Evolutionary conservation across 2,888 invertebrate species (phyloP).

Genomic region (Lasius platythorax): DNA sequence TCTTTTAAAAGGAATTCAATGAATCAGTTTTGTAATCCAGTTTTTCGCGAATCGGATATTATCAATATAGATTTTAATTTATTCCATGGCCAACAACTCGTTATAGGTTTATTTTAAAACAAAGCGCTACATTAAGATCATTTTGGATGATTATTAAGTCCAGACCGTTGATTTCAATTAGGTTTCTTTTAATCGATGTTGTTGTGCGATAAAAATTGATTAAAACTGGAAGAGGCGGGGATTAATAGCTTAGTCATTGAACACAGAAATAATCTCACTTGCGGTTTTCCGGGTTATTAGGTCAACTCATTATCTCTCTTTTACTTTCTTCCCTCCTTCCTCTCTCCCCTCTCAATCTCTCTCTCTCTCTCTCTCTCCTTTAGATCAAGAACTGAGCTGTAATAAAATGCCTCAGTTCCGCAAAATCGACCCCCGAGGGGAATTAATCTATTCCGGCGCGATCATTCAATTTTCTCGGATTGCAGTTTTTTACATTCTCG

Average conservation of each 20-base stretch:
- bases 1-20: too few relatives aligned
- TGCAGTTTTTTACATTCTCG: constrained; percentile 56
- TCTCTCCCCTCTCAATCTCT: neutral
- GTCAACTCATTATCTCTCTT: constrained; percentile 47
- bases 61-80: neutral
- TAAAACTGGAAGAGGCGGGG: constrained; percentile 24
- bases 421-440: constrained; percentile 59
- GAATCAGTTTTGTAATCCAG: too few relatives aligned
- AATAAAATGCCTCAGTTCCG: constrained; percentile 66
- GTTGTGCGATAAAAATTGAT: constrained; percentile 39
- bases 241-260: neutral
- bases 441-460: constrained; percentile 68
- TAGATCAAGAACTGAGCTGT: constrained; percentile 14
- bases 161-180: neutral
- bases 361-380: neutral
- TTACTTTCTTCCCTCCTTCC: neutral
- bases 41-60: neutral
- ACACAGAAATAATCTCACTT: neutral
- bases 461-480: constrained; percentile 70
- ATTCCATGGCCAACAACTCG: neutral
- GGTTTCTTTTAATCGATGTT: neutral
- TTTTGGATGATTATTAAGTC: neutral
- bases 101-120: neutral
- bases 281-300: constrained; percentile 45
- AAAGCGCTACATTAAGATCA: neutral